Conservation (phyloP, 2,888 invertebrate species). For the Dinocampus coccinellae region DNA sequence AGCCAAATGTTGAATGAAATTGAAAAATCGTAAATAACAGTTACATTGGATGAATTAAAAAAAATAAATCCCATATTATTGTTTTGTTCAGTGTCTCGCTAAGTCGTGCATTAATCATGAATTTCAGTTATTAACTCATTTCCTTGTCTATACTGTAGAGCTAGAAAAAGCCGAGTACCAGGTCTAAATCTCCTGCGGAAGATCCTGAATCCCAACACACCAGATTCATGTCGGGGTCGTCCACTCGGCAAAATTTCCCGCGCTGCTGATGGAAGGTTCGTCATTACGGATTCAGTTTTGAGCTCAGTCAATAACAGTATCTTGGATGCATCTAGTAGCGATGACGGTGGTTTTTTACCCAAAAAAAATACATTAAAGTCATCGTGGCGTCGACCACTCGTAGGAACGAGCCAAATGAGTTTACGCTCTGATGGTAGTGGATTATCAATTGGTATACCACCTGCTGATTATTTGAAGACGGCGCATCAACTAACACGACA, state of each 20-base stretch:
- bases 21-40: not conserved
- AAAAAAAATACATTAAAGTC: conserved; percentile 63
- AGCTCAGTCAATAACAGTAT: conserved; percentile 73
- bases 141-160: conserved; percentile 73
- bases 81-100: not conserved
- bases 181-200: conserved; percentile 83
- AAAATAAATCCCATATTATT: not conserved
- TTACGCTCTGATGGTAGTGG: conserved; percentile 78
- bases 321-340: conserved; percentile 78
- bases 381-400: conserved; percentile 70
- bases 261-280: conserved; percentile 82
- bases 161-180: conserved; percentile 95
- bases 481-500: conserved; percentile 49
- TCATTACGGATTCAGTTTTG: conserved; percentile 73
- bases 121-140: conserved; percentile 1
- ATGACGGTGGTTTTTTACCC: conserved; percentile 88
- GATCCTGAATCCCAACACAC: conserved; percentile 71
- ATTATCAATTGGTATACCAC: conserved; percentile 60
- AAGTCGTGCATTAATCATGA: conserved; percentile 21
- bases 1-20: too few relatives aligned
- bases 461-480: conserved; percentile 22
- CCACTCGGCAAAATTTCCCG: conserved; percentile 79
- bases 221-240: conserved; percentile 66
- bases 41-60: too few relatives aligned
- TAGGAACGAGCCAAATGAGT: conserved; percentile 78